Conservation (phyloP, 2,888 invertebrate genomes). For the Dilophus febrilis region DNA sequence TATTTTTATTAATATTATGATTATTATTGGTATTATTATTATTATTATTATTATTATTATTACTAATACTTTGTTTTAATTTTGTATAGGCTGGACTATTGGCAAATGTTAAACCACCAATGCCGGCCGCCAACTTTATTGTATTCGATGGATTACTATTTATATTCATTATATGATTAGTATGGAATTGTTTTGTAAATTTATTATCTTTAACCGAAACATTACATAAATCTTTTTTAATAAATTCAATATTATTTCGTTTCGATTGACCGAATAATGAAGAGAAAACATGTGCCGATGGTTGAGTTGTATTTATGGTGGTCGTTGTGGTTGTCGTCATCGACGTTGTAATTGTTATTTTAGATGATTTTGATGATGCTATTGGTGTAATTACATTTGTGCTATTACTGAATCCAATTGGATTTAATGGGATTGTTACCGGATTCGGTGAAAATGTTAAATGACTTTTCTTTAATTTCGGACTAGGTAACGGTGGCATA, state of each 20-base stretch:
- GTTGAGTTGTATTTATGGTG: conserved; percentile 13
- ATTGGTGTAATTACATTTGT: conserved; percentile 29
- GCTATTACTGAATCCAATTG: conserved; percentile 23
- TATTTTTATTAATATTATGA: too few relatives aligned
- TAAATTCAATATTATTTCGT: conserved; percentile 28
- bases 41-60: conserved; percentile 6
- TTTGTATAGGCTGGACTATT: conserved; percentile 29
- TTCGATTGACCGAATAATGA: conserved; percentile 5
- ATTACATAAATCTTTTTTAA: conserved; percentile 46
- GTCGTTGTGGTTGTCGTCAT: conserved; percentile 7
- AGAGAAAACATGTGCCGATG: conserved; percentile 18
- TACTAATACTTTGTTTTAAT: conserved; percentile 20
- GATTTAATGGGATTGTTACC: conserved; percentile 43
- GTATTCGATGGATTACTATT: conserved; percentile 19
- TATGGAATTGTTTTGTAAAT: conserved; percentile 25
- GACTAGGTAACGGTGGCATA: conserved; percentile 37
- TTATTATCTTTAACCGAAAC: conserved; percentile 32
- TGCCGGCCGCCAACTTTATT: conserved; percentile 28
- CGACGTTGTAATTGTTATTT: too few relatives aligned
- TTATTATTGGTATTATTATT: too few relatives aligned
- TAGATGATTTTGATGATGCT: conserved; percentile 7
- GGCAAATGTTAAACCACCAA: conserved; percentile 29
- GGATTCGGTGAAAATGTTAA: conserved; percentile 53
- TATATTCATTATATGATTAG: conserved; percentile 10
- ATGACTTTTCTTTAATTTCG: conserved; percentile 50